phyloP scores from a whole-genome alignment of 2,888 invertebrate genomes.

The Pyralis farinalis region DNA sequence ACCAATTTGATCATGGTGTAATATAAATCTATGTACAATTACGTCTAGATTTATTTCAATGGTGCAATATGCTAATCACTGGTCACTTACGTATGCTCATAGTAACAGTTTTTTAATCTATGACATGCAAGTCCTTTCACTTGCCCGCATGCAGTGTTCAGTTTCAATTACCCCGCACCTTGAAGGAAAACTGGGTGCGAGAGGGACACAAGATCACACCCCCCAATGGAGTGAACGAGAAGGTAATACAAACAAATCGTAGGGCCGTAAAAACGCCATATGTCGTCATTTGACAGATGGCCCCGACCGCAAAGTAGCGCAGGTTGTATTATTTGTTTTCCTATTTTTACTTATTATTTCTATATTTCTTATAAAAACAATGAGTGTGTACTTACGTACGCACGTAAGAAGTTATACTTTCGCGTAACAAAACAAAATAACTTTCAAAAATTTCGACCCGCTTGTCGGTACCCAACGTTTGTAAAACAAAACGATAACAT shows the following conservation, averaged over 20 bases:
- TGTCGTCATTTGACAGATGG: constrained; percentile 71
- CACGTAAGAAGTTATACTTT: no score
- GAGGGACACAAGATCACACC: constrained; percentile 26
- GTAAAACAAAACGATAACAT: no score
- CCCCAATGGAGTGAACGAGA: constrained; percentile 32
- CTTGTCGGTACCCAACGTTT: no score
- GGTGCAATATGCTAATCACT: no score
- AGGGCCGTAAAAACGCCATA: constrained; percentile 65
- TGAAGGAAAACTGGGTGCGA: constrained; percentile 60
- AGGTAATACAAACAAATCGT: constrained; percentile 68
- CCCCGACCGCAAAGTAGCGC: constrained; percentile 49
- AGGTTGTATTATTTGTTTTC: constrained; percentile 46
- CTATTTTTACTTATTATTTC: constrained; percentile 17
- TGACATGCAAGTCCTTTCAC: constrained; percentile 66
- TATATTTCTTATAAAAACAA: constrained; percentile 4
- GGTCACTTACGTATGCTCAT: no score
- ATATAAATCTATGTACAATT: no score
- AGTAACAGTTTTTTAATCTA: constrained; percentile 33
- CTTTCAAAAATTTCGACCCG: no score
- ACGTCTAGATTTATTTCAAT: no score
- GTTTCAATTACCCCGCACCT: constrained; percentile 71
- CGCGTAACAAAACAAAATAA: no score
- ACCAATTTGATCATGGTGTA: no score
- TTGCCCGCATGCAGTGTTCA: constrained; percentile 74
- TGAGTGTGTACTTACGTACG: no score